phyloP scores from a whole-genome alignment of 1,140 invertebrate genomes.

The Wiebesia pumilae region DNA sequence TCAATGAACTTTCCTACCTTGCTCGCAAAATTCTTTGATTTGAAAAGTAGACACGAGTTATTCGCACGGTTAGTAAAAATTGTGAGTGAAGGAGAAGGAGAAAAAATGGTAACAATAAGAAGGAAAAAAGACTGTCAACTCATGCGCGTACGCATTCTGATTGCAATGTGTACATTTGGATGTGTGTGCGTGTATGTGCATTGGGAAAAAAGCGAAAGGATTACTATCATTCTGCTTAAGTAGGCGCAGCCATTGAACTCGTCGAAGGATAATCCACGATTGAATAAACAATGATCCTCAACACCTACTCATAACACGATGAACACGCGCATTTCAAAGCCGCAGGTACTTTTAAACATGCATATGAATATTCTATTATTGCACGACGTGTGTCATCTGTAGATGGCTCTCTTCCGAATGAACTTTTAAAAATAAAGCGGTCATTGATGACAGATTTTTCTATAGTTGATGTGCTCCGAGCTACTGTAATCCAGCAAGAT shows the following conservation, averaged over 20 bases:
- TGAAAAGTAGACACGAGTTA: background rate
- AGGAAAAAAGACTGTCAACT: too few species aligned
- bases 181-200: background rate
- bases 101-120: background rate
- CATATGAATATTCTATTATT: background rate
- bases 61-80: background rate
- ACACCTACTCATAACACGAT: constrained; percentile 27
- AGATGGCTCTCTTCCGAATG: too few species aligned
- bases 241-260: constrained; percentile 66
- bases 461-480: too few species aligned
- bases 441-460: background rate
- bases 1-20: constrained; percentile 40
- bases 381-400: background rate
- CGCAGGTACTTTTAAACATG: background rate
- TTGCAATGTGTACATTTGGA: background rate
- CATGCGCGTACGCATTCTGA: background rate
- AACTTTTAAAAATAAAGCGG: background rate
- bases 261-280: constrained; percentile 65
- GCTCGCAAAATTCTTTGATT: constrained; percentile 17
- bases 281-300: constrained; percentile 63
- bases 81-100: background rate
- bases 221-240: constrained; percentile 61
- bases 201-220: constrained; percentile 55
- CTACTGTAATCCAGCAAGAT: background rate
- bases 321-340: background rate